phyloP scores from a whole-genome alignment of 2,888 invertebrate genomes.

The Axea sp. region DNA sequence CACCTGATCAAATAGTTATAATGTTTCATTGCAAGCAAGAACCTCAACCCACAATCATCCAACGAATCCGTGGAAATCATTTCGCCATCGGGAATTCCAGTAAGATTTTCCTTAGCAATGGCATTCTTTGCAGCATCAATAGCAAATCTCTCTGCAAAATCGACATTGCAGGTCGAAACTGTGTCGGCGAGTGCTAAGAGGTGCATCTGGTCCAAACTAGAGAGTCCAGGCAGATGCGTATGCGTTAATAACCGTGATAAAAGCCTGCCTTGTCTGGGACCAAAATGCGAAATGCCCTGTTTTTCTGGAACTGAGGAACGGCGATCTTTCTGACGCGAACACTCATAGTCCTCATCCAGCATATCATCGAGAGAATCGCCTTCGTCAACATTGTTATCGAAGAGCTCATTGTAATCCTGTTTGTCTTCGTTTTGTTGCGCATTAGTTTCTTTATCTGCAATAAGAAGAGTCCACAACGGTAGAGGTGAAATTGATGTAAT shows the following conservation, averaged over 20 bases:
- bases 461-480: slow-evolving; percentile 96
- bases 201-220: slow-evolving; percentile 99
- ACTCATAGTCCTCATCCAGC: slow-evolving; percentile 86
- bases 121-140: slow-evolving; percentile 84
- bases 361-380: slow-evolving; percentile 92
- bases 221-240: slow-evolving; percentile 95
- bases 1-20: slow-evolving; percentile 97
- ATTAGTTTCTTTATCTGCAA: slow-evolving; percentile 92
- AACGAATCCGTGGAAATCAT: slow-evolving; percentile 87
- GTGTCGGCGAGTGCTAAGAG: slow-evolving; percentile 98
- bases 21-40: slow-evolving; percentile 98
- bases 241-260: slow-evolving; percentile 95
- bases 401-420: slow-evolving; percentile 94
- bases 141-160: slow-evolving; percentile 90
- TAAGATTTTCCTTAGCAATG: slow-evolving; percentile 84
- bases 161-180: slow-evolving; percentile 94
- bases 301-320: slow-evolving; percentile 87
- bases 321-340: slow-evolving; percentile 82
- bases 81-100: slow-evolving; percentile 81
- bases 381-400: slow-evolving; percentile 88
- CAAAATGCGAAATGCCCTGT: slow-evolving; percentile 90
- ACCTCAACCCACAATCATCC: slow-evolving; percentile 98
- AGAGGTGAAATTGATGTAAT: slow-evolving; percentile 98
- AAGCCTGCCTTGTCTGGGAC: slow-evolving; percentile 90
- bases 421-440: slow-evolving; percentile 78